phyloP scores from a whole-genome alignment of 1,140 invertebrate species.

The Drosophila orena region DNA sequence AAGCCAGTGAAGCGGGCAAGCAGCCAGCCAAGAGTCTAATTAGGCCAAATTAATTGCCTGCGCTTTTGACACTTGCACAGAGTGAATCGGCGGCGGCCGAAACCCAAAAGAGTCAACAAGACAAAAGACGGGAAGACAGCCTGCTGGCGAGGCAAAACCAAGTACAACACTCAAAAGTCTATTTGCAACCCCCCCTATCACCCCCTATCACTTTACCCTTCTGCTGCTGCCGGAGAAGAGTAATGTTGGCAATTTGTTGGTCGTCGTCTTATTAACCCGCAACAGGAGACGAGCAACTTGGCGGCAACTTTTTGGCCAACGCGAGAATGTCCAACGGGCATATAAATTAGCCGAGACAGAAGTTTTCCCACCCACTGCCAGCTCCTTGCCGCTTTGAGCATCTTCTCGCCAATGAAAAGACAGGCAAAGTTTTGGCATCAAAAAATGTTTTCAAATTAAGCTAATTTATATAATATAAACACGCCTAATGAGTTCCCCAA shows the following conservation, averaged over 20 bases:
- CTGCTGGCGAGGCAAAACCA: slow-evolving; percentile 42
- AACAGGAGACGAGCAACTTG: slow-evolving; percentile 65
- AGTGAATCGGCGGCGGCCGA: slow-evolving; percentile 41
- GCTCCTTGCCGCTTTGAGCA: background rate
- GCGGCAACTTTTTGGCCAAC: slow-evolving; percentile 76
- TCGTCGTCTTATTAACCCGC: slow-evolving; percentile 78
- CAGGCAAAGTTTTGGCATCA: slow-evolving; percentile 80
- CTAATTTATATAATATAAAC: slow-evolving; percentile 83
- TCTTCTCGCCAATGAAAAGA: slow-evolving; percentile 24
- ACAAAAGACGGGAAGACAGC: slow-evolving; percentile 52
- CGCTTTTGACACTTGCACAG: slow-evolving; percentile 80
- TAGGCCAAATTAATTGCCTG: slow-evolving; percentile 81
- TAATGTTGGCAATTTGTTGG: slow-evolving; percentile 82
- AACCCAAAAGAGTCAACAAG: slow-evolving; percentile 61
- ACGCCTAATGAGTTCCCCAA: slow-evolving; percentile 71
- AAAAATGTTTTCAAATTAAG: slow-evolving; percentile 83
- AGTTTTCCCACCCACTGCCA: slow-evolving; percentile 17
- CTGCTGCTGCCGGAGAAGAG: slow-evolving; percentile 42
- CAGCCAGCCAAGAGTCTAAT: slow-evolving; percentile 76
- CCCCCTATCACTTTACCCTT: background rate
- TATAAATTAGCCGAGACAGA: slow-evolving; percentile 76
- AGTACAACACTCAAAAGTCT: slow-evolving; percentile 81
- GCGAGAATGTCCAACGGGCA: slow-evolving; percentile 80
- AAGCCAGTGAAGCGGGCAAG: slow-evolving; percentile 38
- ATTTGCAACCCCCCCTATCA: slow-evolving; percentile 55